A percentile compares a stretch with the other conserved stretches of the same genome.
phyloP scores from a whole-genome alignment of 2,888 invertebrate species.

The Sesia bembeciformis region DNA sequence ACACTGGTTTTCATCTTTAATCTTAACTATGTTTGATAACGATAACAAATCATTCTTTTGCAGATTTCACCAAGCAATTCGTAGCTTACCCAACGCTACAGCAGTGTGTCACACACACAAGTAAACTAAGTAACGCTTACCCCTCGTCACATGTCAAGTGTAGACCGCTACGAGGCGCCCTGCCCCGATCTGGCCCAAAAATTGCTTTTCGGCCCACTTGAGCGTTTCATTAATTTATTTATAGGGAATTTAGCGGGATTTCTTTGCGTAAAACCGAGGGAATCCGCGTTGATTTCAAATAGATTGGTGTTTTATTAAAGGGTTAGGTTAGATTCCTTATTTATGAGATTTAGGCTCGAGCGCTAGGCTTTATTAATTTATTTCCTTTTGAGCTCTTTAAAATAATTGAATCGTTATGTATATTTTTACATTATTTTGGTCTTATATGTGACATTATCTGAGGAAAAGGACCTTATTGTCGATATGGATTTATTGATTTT shows the following conservation, averaged over 20 bases:
- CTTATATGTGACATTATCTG: too few species aligned
- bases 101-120: conserved; percentile 14
- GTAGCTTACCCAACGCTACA: neutral
- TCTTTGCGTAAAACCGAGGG: neutral
- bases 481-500: too few species aligned
- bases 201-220: conserved; percentile 39
- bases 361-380: too few species aligned
- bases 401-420: too few species aligned
- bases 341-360: too few species aligned
- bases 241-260: conserved; percentile 3
- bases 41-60: too few species aligned
- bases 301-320: neutral
- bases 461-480: too few species aligned
- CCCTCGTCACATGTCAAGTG: conserved; percentile 46
- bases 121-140: conserved; percentile 26
- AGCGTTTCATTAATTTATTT: conserved; percentile 44
- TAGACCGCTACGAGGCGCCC: conserved; percentile 19
- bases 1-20: too few species aligned
- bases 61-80: too few species aligned
- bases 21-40: too few species aligned
- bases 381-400: too few species aligned
- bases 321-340: neutral
- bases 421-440: too few species aligned
- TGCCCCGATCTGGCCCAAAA: conserved; percentile 33
- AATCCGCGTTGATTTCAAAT: neutral